These are phyloP conservation scores for Edolisoma coerulescens DNA, from an alignment of 2,113 vertebrate genomes.

Conservation along the genomic window DNA sequence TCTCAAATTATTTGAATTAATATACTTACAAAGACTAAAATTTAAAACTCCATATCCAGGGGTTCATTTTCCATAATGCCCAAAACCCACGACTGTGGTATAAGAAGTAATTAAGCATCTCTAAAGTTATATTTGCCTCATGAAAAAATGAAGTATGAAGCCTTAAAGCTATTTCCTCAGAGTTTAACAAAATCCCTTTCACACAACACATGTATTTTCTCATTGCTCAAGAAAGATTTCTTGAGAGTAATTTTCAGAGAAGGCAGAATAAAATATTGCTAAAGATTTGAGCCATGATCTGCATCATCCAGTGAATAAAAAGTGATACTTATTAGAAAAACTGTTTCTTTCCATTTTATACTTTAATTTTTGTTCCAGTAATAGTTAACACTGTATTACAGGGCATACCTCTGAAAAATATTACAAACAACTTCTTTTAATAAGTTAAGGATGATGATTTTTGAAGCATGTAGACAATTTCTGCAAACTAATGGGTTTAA, in stretches of 20 bases:
- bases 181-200: background rate
- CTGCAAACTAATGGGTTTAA: conserved; percentile 33
- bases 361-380: background rate
- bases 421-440: background rate
- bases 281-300: background rate
- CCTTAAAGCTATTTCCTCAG: background rate
- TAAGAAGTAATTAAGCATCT: background rate
- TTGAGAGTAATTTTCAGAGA: background rate
- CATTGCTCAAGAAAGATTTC: background rate
- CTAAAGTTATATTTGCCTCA: background rate
- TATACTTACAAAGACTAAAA: background rate
- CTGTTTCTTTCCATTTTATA: background rate
- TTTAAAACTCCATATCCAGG: background rate
- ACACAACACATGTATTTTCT: background rate
- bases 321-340: background rate
- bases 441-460: background rate
- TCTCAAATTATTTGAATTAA: background rate
- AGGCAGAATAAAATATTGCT: background rate
- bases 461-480: background rate
- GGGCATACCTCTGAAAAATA: background rate
- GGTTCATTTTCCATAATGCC: background rate
- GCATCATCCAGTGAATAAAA: background rate
- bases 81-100: background rate
- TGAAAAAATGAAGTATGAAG: background rate
- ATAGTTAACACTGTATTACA: background rate